Evolutionary conservation across 2,113 vertebrate species (phyloP).

Genomic region (Epinephelus fuscoguttatus): DNA sequence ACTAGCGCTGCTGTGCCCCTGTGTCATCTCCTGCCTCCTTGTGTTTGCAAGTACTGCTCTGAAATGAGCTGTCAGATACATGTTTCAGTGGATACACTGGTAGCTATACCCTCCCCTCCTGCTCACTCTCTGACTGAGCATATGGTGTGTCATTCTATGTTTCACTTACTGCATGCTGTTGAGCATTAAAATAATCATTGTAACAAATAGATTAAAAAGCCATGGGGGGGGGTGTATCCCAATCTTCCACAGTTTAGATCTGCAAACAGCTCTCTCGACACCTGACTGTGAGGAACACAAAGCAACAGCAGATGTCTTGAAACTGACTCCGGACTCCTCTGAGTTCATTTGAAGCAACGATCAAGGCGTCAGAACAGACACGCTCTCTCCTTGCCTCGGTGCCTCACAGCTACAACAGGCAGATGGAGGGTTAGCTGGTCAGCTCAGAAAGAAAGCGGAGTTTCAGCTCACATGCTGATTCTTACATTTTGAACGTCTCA

Average conservation of each 20-base stretch:
- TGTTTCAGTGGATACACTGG: neutral
- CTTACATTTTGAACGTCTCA: neutral
- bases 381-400: constrained; percentile 33
- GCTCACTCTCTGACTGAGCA: no score
- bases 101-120: neutral
- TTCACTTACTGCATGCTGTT: neutral
- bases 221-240: neutral
- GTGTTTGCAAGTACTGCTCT: no score
- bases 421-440: constrained; percentile 49
- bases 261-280: constrained; percentile 11
- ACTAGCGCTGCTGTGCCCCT: neutral
- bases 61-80: no score
- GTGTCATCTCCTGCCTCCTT: no score
- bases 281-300: constrained; percentile 44
- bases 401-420: constrained; percentile 19
- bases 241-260: constrained; percentile 24
- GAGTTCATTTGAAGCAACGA: constrained; percentile 33
- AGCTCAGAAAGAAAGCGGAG: neutral
- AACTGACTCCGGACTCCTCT: constrained; percentile 27
- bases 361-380: constrained; percentile 47
- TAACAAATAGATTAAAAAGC: neutral
- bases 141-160: neutral
- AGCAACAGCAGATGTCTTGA: constrained; percentile 61
- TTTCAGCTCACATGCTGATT: constrained; percentile 13
- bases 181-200: neutral